Evolutionary conservation across 2,888 invertebrate genomes (phyloP).

Genomic region (Metacarcinus magister): DNA sequence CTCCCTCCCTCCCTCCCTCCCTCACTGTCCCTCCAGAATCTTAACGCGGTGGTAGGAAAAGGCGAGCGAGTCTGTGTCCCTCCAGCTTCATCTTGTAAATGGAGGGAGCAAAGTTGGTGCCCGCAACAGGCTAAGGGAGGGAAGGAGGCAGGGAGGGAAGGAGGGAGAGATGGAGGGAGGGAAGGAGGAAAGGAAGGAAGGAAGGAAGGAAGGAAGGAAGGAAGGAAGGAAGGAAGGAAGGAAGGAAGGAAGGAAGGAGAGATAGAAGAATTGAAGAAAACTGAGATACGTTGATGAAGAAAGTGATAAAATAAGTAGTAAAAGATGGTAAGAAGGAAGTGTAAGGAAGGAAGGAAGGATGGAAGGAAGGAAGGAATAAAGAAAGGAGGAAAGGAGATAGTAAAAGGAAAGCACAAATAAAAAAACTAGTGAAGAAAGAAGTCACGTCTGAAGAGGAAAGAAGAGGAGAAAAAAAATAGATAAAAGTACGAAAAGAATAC

Average conservation of each 20-base stretch:
- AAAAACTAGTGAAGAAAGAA: not conserved
- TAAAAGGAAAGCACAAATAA: not conserved
- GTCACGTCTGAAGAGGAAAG: not conserved
- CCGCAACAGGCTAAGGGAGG: not conserved
- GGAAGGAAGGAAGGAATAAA: not conserved
- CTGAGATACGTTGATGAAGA: not conserved
- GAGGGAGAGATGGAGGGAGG: not conserved
- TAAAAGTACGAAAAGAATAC: not conserved
- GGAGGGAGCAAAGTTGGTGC: conserved; percentile 8
- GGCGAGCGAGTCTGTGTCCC: not conserved
- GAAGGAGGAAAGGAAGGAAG: not conserved
- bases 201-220: not conserved
- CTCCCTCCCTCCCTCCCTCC: not conserved
- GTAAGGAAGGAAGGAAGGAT: not conserved
- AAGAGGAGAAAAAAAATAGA: not conserved
- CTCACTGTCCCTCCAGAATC: not conserved
- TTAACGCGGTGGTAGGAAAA: conserved; percentile 10
- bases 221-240: not conserved
- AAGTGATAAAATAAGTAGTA: not conserved
- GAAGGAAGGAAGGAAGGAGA: not conserved
- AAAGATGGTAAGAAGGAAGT: not conserved
- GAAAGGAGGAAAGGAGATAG: not conserved
- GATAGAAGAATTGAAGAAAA: not conserved
- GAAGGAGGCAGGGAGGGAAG: not conserved
- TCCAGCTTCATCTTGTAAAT: conserved; percentile 41